A percentile compares a stretch with the other conserved stretches of the same genome.
phyloP scores from a whole-genome alignment of 2,113 vertebrate genomes.

The Drymodes brunneopygia region DNA sequence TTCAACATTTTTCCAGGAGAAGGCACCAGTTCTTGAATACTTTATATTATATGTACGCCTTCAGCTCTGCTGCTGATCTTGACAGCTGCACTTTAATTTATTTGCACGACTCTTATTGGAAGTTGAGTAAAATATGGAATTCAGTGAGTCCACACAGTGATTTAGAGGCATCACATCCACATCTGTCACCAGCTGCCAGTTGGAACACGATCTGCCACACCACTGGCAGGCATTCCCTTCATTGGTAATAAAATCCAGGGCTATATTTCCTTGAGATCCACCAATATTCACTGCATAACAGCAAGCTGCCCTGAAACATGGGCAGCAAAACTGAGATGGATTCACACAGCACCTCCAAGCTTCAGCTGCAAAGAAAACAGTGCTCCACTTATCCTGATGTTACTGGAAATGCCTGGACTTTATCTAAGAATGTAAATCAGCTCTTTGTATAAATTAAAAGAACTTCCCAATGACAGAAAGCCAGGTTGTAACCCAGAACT shows the following conservation, averaged over 20 bases:
- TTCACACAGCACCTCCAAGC: neutral
- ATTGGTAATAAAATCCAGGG: neutral
- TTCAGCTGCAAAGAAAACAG: neutral
- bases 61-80: constrained; percentile 57
- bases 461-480: neutral
- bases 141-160: neutral
- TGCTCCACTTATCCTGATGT: neutral
- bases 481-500: neutral
- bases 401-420: neutral
- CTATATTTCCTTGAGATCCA: constrained; percentile 29
- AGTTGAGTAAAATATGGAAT: constrained; percentile 39
- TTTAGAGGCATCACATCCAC: constrained; percentile 19
- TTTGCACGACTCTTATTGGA: constrained; percentile 39
- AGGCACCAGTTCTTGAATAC: neutral
- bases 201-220: constrained; percentile 31
- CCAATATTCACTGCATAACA: neutral
- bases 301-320: neutral
- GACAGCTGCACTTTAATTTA: constrained; percentile 63
- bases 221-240: neutral
- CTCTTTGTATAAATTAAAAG: neutral
- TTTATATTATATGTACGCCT: neutral
- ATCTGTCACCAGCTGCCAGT: constrained; percentile 34
- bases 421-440: neutral
- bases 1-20: neutral
- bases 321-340: neutral